Conservation (phyloP, 2,113 vertebrate genomes). For the Phaethon lepturus region DNA sequence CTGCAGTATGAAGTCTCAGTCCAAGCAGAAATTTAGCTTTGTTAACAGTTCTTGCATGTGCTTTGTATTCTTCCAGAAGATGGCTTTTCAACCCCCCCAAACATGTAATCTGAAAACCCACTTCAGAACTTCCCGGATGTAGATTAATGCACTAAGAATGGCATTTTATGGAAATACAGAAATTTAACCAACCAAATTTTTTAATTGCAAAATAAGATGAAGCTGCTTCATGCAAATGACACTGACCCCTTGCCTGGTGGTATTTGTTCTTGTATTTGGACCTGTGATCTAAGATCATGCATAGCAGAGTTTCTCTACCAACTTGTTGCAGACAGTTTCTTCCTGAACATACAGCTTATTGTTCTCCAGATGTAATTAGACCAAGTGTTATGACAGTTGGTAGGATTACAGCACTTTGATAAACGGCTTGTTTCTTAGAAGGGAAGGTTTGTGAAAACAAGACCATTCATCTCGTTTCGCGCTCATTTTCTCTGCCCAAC, state of each 20-base stretch:
- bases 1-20: not conserved
- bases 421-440: constrained; percentile 73
- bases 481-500: not conserved
- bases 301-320: not conserved
- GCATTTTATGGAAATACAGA: not conserved
- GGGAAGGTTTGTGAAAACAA: constrained; percentile 64
- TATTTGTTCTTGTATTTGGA: constrained; percentile 32
- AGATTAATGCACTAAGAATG: not conserved
- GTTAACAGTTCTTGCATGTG: not conserved
- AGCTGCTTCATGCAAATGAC: not conserved
- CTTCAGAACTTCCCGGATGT: not conserved
- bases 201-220: not conserved
- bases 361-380: constrained; percentile 76
- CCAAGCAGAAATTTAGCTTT: not conserved
- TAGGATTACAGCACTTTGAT: constrained; percentile 66
- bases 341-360: constrained; percentile 59
- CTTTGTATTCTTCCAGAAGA: not conserved
- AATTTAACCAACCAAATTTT: not conserved
- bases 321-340: constrained; percentile 46
- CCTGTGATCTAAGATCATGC: constrained; percentile 11
- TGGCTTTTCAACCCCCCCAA: not conserved
- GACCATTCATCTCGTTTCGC: constrained; percentile 22
- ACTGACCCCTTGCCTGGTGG: not conserved
- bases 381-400: constrained; percentile 74
- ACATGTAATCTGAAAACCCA: not conserved